Conservation (phyloP, 2,797 vertebrate species). For the Acrossocheilus wenchowensis region DNA sequence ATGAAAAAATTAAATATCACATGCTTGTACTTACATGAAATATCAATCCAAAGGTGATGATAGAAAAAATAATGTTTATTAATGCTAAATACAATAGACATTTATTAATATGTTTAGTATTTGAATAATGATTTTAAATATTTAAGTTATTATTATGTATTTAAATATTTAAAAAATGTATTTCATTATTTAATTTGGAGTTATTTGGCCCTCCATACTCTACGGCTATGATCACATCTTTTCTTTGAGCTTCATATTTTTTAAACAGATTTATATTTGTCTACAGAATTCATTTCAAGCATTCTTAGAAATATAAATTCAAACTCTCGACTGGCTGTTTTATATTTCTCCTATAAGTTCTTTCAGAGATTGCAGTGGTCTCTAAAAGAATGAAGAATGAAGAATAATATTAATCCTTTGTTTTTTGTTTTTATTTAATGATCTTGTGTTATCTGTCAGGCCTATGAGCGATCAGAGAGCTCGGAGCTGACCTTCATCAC, state of each 20-base stretch:
- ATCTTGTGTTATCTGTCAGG: conserved; percentile 67
- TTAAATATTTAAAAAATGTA: not conserved
- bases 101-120: not conserved
- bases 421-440: not conserved
- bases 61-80: too few relatives aligned
- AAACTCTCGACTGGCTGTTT: not conserved
- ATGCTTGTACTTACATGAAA: not conserved
- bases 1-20: not conserved
- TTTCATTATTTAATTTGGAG: not conserved
- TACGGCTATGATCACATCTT: not conserved
- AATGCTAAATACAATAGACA: not conserved
- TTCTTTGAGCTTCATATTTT: not conserved
- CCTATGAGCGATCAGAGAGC: conserved; percentile 84
- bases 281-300: not conserved
- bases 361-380: not conserved
- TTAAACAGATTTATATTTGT: not conserved
- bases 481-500: conserved; percentile 84
- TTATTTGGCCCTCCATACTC: not conserved
- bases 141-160: not conserved
- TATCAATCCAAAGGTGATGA: not conserved
- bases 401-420: not conserved
- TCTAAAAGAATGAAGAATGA: not conserved
- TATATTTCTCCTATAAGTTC: too few relatives aligned
- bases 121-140: not conserved
- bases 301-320: not conserved